phyloP scores from a whole-genome alignment of 2,797 vertebrate species.

The Perodicticus potto region DNA sequence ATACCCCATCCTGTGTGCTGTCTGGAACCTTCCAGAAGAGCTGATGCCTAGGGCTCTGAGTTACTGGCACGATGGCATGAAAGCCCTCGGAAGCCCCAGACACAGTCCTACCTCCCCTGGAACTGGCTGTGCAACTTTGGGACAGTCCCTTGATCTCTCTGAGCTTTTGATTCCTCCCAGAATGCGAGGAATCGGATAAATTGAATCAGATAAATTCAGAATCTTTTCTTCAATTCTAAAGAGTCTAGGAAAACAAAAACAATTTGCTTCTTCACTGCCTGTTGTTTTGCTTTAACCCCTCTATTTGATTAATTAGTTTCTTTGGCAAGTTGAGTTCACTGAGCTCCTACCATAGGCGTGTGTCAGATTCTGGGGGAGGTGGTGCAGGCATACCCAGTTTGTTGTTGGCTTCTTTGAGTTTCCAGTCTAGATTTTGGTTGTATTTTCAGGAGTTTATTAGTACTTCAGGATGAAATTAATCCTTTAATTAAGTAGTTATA shows the following conservation, averaged over 20 bases:
- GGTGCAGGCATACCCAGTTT: rapidly evolving
- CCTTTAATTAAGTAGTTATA: not conserved
- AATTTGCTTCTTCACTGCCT: not conserved
- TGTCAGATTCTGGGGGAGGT: not conserved
- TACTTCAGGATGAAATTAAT: not conserved
- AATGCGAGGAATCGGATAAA: not conserved
- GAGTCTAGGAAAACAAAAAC: not conserved
- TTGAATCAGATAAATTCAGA: not conserved
- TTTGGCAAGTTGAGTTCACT: not conserved
- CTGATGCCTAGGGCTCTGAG: not conserved
- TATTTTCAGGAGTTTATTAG: constrained; percentile 23
- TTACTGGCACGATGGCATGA: not conserved
- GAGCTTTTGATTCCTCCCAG: not conserved
- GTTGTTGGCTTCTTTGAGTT: not conserved
- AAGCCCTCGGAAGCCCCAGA: not conserved
- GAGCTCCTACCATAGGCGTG: not conserved
- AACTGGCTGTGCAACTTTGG: not conserved
- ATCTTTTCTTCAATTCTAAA: constrained; percentile 14
- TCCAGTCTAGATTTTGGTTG: constrained; percentile 16
- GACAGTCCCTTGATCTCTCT: not conserved
- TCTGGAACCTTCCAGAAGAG: not conserved
- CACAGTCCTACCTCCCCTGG: not conserved
- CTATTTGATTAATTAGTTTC: not conserved
- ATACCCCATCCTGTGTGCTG: not conserved
- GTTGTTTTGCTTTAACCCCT: not conserved